These are phyloP conservation scores for Melierax canorus DNA, from an alignment of 2,113 vertebrate species.

Conservation along the genomic window DNA sequence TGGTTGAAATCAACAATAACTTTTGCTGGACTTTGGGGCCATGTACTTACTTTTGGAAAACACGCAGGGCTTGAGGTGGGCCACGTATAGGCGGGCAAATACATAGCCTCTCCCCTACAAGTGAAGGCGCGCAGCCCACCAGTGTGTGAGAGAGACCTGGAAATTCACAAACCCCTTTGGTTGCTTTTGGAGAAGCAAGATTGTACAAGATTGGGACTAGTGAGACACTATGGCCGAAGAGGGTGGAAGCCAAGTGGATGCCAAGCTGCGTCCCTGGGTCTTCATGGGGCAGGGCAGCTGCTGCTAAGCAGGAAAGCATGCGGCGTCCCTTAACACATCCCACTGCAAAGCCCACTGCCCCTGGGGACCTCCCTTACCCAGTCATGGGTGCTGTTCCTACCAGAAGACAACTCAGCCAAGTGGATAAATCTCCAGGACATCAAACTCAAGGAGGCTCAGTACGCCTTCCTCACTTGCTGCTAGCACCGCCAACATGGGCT, in stretches of 20 bases:
- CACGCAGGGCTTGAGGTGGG: fast-evolving
- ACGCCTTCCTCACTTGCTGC: background rate
- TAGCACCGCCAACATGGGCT: background rate
- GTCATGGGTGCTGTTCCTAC: background rate
- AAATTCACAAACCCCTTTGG: background rate
- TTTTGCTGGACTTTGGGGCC: background rate
- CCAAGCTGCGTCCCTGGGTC: background rate
- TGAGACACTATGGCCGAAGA: background rate
- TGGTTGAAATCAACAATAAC: background rate
- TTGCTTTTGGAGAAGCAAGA: background rate
- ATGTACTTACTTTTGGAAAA: background rate
- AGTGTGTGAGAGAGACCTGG: background rate
- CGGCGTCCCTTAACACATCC: fast-evolving
- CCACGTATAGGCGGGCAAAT: background rate
- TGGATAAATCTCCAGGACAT: background rate
- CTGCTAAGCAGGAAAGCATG: background rate
- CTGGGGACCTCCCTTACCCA: background rate
- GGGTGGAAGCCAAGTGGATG: background rate
- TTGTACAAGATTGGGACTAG: background rate
- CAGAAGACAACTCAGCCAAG: background rate
- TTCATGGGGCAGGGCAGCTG: background rate
- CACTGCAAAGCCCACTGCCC: background rate
- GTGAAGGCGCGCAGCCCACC: background rate
- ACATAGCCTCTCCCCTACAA: too few relatives aligned
- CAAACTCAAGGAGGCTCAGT: background rate